Evolutionary conservation across 2,888 invertebrate species (phyloP).

Genomic region (Stictocephala bisonia): DNA sequence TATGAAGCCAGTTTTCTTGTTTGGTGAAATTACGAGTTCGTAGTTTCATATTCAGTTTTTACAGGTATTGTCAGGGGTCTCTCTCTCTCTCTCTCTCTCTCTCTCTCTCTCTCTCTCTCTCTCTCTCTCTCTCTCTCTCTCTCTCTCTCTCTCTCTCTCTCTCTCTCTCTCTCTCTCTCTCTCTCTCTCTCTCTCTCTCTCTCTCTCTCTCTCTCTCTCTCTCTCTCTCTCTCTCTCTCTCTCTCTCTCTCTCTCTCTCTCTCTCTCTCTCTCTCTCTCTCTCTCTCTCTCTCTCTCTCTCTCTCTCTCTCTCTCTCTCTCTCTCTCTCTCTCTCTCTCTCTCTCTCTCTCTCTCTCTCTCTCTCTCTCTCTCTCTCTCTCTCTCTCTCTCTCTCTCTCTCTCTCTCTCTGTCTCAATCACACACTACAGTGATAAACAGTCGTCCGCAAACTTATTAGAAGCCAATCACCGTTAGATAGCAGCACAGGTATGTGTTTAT

Average conservation of each 20-base stretch:
- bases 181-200: constrained; percentile 13
- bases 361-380: constrained; percentile 13
- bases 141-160: no score
- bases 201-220: constrained; percentile 13
- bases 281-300: constrained; percentile 13
- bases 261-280: constrained; percentile 13
- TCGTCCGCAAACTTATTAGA: no score
- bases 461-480: no score
- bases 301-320: constrained; percentile 13
- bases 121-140: no score
- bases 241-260: constrained; percentile 13
- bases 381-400: constrained; percentile 13
- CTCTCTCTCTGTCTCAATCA: constrained; percentile 1
- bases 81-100: no score
- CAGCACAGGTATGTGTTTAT: no score
- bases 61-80: no score
- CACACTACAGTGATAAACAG: no score
- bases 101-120: no score
- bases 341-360: constrained; percentile 13
- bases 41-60: no score
- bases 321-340: constrained; percentile 13
- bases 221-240: constrained; percentile 13
- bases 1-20: no score
- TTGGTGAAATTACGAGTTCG: no score
- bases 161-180: constrained; percentile 13